Conservation (phyloP, 2,888 invertebrate species). For the Agrochola lychnidis region DNA sequence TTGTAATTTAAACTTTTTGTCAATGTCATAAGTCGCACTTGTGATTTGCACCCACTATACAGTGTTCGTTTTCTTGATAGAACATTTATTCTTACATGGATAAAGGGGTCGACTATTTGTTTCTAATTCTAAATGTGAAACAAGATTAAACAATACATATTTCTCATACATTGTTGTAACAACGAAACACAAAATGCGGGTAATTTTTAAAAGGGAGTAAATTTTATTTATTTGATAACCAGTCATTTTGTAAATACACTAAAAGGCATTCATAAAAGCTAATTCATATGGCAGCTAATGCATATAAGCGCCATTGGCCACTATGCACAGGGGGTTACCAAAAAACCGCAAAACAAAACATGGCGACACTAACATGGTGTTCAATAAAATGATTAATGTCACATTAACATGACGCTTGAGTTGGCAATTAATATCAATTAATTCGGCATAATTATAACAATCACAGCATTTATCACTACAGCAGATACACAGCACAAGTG, state of each 20-base stretch:
- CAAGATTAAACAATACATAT: conserved; percentile 11
- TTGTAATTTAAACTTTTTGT: conserved; percentile 3
- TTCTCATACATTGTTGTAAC: conserved; percentile 14
- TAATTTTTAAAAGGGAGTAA: conserved; percentile 2
- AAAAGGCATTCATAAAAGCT: conserved; percentile 24
- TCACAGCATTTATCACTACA: conserved; percentile 45
- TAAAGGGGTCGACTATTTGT: background rate
- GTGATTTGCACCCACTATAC: background rate
- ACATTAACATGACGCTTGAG: conserved; percentile 54
- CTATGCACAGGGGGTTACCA: conserved; percentile 6
- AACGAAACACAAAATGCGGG: conserved; percentile 16
- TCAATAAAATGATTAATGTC: conserved; percentile 26
- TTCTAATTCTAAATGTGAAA: background rate
- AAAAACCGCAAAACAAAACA: background rate
- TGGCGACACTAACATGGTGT: conserved; percentile 42
- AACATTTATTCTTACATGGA: conserved; percentile 14
- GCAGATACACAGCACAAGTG: conserved; percentile 51
- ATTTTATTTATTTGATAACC: background rate
- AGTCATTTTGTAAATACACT: conserved; percentile 36
- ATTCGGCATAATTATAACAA: conserved; percentile 40
- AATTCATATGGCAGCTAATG: conserved; percentile 6
- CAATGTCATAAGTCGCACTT: background rate
- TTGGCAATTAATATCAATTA: conserved; percentile 50
- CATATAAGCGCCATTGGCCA: conserved; percentile 17
- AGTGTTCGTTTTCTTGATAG: conserved; percentile 1